Percentiles rank a stretch among this genome's conserved stretches.
Evolutionary conservation across 2,888 invertebrate genomes (phyloP).

Genomic region (Cheiracanthium punctorium): DNA sequence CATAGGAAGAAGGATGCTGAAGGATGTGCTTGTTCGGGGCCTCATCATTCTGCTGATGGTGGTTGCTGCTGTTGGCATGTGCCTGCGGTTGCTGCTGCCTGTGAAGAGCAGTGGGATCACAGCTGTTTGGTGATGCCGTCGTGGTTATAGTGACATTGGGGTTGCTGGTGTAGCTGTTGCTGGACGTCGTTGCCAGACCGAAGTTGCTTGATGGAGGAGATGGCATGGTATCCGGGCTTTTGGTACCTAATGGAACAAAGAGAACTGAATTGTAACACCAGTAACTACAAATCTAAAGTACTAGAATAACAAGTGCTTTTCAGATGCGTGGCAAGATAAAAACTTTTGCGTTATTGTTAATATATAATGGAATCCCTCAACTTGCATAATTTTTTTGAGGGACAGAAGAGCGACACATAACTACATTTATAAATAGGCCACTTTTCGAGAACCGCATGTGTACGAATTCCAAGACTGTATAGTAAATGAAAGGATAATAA

Average conservation of each 20-base stretch:
- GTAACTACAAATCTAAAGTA: too few species aligned
- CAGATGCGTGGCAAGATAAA: too few species aligned
- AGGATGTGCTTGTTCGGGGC: constrained; percentile 33
- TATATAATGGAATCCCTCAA: too few species aligned
- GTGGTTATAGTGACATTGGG: constrained; percentile 26
- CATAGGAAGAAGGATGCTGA: constrained; percentile 30
- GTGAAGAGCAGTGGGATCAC: constrained; percentile 32
- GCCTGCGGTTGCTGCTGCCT: constrained; percentile 18
- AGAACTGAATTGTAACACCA: background rate
- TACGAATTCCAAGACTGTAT: too few species aligned
- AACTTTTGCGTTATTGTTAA: too few species aligned
- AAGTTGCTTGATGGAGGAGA: constrained; percentile 6
- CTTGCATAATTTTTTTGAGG: too few species aligned
- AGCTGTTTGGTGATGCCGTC: constrained; percentile 24
- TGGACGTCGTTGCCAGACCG: constrained; percentile 29
- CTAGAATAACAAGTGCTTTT: too few species aligned
- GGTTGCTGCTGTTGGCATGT: constrained; percentile 8
- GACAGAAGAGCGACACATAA: too few species aligned
- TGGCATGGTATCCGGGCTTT: constrained; percentile 31
- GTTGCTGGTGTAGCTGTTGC: constrained; percentile 33
- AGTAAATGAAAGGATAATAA: too few species aligned
- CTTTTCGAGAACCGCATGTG: too few species aligned
- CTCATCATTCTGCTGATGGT: constrained; percentile 33
- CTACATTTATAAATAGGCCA: too few species aligned
- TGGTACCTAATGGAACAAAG: constrained; percentile 25